These are phyloP conservation scores for Nerophis ophidion DNA, from an alignment of 2,113 vertebrate species.

Conservation along the genomic window DNA sequence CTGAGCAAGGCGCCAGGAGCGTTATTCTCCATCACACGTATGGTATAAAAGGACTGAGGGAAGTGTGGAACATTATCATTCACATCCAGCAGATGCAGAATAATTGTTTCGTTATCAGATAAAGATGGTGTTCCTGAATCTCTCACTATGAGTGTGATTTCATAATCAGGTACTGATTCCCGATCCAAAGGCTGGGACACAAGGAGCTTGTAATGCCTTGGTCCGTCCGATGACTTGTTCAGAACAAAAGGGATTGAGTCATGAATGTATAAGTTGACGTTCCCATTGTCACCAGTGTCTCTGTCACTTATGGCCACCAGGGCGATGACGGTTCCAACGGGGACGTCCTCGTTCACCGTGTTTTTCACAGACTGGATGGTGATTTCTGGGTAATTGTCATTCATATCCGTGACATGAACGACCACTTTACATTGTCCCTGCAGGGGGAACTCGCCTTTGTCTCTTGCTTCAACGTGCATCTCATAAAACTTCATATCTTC, in stretches of 20 bases:
- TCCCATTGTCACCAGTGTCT: constrained; percentile 58
- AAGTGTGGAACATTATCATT: constrained; percentile 40
- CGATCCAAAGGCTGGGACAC: constrained; percentile 39
- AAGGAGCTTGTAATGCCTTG: constrained; percentile 63
- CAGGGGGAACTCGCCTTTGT: constrained; percentile 51
- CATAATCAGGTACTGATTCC: constrained; percentile 43
- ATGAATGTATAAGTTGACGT: constrained; percentile 31
- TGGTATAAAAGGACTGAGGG: constrained; percentile 34
- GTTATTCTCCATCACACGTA: constrained; percentile 39
- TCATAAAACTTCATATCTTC: constrained; percentile 64
- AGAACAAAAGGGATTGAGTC: constrained; percentile 50
- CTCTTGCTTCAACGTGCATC: constrained; percentile 51
- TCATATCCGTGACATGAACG: constrained; percentile 67
- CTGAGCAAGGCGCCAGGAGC: constrained; percentile 23
- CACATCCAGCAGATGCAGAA: constrained; percentile 39
- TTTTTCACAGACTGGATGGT: constrained; percentile 63
- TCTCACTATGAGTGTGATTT: constrained; percentile 34
- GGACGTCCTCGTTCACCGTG: constrained; percentile 59
- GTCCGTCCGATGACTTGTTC: constrained; percentile 40
- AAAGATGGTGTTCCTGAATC: constrained; percentile 41
- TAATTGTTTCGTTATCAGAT: constrained; percentile 39
- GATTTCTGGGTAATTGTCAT: constrained; percentile 70
- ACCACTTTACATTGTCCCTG: constrained; percentile 62
- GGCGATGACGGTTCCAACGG: constrained; percentile 40
- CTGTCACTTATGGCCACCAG: constrained; percentile 61